Evolutionary conservation across 2,113 vertebrate genomes (phyloP).

Genomic region (Garra rufa): DNA sequence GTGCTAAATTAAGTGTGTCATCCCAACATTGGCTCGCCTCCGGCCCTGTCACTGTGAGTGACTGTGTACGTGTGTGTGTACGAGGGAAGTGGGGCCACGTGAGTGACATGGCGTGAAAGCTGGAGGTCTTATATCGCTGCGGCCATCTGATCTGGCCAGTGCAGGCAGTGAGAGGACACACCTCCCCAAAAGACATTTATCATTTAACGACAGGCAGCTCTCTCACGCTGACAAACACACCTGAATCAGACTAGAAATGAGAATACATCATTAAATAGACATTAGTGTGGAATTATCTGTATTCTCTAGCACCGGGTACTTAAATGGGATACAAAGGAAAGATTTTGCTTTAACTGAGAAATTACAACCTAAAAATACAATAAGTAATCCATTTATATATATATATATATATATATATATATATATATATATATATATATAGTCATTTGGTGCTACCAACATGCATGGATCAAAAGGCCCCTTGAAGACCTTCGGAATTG

Average conservation of each 20-base stretch:
- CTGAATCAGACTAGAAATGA: not conserved
- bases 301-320: not conserved
- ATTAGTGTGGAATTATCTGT: not conserved
- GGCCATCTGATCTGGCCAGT: slow-evolving; percentile 80
- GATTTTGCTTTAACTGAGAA: not conserved
- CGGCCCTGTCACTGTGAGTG: slow-evolving; percentile 33
- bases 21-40: slow-evolving; percentile 62
- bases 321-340: not conserved
- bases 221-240: slow-evolving; percentile 31
- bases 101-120: slow-evolving; percentile 63
- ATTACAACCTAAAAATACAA: not conserved
- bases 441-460: not conserved
- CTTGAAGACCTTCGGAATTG: no score
- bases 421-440: not conserved
- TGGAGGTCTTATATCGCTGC: slow-evolving; percentile 66
- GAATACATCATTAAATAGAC: not conserved
- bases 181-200: slow-evolving; percentile 87
- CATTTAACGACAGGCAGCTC: slow-evolving; percentile 60
- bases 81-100: slow-evolving; percentile 35
- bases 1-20: slow-evolving; percentile 73
- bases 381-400: not conserved
- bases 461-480: no score
- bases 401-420: not conserved
- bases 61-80: slow-evolving; percentile 20
- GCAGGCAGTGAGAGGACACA: slow-evolving; percentile 50